A percentile compares a stretch with the other conserved stretches of the same genome.
Conservation (phyloP, 2,797 vertebrate genomes). For the Neopelma chrysocephalum region DNA sequence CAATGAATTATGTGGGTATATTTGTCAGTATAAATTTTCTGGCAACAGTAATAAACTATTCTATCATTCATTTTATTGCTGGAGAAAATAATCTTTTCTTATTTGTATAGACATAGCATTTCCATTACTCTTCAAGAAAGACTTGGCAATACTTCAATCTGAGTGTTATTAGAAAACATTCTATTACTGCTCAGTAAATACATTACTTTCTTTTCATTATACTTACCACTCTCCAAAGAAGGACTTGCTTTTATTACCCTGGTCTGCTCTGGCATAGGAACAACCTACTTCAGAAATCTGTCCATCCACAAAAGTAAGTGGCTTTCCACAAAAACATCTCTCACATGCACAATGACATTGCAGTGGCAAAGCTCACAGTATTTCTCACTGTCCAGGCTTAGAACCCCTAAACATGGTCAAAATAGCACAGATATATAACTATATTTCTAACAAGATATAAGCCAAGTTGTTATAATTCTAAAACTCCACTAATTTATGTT, state of each 20-base stretch:
- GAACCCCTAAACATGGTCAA: not conserved
- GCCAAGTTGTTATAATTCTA: not conserved
- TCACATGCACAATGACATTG: not conserved
- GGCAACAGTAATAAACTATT: conserved; percentile 58
- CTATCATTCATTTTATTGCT: conserved; percentile 62
- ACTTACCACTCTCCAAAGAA: conserved; percentile 34
- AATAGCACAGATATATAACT: not conserved
- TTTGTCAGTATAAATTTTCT: conserved; percentile 67
- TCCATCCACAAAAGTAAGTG: not conserved
- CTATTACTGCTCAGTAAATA: conserved; percentile 61
- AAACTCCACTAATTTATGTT: not conserved
- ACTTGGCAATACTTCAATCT: conserved; percentile 64
- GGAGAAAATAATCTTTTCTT: conserved; percentile 59
- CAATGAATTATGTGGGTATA: conserved; percentile 53
- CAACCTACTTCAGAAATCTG: conserved; percentile 9
- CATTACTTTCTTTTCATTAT: conserved; percentile 57
- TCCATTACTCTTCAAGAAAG: conserved; percentile 63
- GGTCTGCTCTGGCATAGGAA: not conserved
- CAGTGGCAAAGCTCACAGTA: not conserved
- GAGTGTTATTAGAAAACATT: conserved; percentile 68
- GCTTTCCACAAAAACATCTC: not conserved
- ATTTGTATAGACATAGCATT: conserved; percentile 34
- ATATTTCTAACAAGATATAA: not conserved
- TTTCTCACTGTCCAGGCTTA: not conserved
- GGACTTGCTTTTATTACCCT: conserved; percentile 36